Percentiles rank a stretch among this genome's conserved stretches.
Evolutionary conservation across 2,888 invertebrate species (phyloP).

Genomic region (Dolomedes plantarius): DNA sequence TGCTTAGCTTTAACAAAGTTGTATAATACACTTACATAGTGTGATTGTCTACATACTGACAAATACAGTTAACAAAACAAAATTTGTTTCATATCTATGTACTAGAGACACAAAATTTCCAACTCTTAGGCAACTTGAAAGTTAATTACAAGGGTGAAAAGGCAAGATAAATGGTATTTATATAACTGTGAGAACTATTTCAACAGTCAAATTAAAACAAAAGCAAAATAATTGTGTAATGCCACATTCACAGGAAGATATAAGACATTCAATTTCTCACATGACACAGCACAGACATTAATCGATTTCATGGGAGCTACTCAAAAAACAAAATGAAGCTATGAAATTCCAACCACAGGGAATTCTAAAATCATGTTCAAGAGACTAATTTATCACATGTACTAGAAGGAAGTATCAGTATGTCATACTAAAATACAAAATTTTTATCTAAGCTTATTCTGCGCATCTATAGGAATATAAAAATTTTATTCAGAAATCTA

Average conservation of each 20-base stretch:
- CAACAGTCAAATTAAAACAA: no score
- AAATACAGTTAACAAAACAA: not conserved
- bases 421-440: not conserved
- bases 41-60: constrained; percentile 65
- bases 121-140: not conserved
- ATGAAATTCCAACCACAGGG: no score
- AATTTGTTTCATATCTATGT: no score
- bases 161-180: not conserved
- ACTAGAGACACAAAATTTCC: no score
- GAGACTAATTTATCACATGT: not conserved
- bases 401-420: not conserved
- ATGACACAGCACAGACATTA: no score
- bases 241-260: no score
- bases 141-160: not conserved
- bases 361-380: no score
- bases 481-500: not conserved
- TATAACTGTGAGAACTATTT: no score
- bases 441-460: not conserved
- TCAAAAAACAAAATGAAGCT: no score
- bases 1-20: constrained; percentile 26
- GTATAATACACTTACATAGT: constrained; percentile 35
- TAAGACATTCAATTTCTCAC: no score
- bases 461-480: not conserved
- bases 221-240: no score
- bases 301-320: no score